Conservation (phyloP, 2,888 invertebrate genomes). For the Rhopalosiphum nymphaeae region DNA sequence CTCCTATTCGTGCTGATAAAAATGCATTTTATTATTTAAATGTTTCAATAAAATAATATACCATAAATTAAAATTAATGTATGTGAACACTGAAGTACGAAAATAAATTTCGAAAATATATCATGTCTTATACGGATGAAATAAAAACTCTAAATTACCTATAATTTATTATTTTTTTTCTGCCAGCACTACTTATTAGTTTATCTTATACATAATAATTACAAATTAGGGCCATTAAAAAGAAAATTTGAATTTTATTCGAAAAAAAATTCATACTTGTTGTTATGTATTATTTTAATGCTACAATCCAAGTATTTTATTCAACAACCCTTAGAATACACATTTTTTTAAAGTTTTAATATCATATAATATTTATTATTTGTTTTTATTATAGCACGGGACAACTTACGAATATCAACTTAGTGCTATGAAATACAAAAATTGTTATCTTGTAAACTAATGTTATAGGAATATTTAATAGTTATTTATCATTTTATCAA, state of each 20-base stretch:
- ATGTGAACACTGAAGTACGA: background rate
- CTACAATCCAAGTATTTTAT: background rate
- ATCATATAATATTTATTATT: background rate
- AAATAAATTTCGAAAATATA: background rate
- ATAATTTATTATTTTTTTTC: background rate
- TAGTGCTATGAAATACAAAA: background rate
- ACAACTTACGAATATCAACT: background rate
- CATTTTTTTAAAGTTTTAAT: background rate
- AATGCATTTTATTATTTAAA: too few species aligned
- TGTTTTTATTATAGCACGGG: background rate
- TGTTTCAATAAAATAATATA: too few species aligned
- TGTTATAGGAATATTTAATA: background rate
- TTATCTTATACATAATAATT: background rate
- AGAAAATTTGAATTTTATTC: background rate
- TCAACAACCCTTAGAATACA: background rate
- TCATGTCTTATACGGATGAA: background rate
- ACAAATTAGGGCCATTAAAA: background rate
- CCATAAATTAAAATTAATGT: too few species aligned
- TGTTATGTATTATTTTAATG: background rate
- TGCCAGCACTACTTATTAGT: background rate
- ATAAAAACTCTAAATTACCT: background rate
- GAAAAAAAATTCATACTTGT: background rate
- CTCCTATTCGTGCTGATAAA: too few species aligned
- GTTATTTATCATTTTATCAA: background rate
- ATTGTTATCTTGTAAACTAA: background rate